phyloP scores from a whole-genome alignment of 2,888 invertebrate species.

The Syrista parreyssii region DNA sequence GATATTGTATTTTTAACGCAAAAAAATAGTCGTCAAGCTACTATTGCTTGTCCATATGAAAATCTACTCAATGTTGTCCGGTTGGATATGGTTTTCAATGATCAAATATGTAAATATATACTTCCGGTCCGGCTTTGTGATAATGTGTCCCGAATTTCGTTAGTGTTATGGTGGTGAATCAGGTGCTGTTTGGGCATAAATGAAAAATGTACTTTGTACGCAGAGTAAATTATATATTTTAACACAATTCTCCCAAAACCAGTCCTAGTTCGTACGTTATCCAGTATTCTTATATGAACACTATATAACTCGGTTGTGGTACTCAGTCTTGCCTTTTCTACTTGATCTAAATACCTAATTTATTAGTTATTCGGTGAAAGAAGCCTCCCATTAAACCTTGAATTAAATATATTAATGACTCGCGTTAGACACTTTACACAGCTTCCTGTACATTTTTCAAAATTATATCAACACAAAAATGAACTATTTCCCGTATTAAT shows the following conservation, averaged over 20 bases:
- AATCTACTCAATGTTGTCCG: not conserved
- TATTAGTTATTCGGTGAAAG: not conserved
- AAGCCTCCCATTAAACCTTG: not conserved
- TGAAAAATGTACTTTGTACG: constrained; percentile 10
- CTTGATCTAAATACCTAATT: not conserved
- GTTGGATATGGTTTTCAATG: not conserved
- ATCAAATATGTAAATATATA: constrained; percentile 6
- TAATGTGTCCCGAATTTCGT: constrained; percentile 13
- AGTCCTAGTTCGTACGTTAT: constrained; percentile 6
- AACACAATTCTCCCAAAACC: constrained; percentile 17
- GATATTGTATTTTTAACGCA: not conserved
- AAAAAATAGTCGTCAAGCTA: not conserved
- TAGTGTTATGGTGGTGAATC: constrained; percentile 19
- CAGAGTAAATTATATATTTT: constrained; percentile 5
- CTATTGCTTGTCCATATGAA: not conserved
- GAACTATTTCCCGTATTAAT: not conserved
- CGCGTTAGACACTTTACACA: not conserved
- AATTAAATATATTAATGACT: not conserved
- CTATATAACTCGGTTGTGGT: not conserved
- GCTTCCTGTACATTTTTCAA: too few relatives aligned
- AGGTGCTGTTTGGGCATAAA: constrained; percentile 12
- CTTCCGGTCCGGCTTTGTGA: constrained; percentile 13
- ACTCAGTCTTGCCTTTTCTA: not conserved
- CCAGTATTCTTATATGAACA: not conserved
- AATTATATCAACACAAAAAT: not conserved